These are phyloP conservation scores for Oncorhynchus clarkii DNA, from an alignment of 2,113 vertebrate species.

Conservation along the genomic window DNA sequence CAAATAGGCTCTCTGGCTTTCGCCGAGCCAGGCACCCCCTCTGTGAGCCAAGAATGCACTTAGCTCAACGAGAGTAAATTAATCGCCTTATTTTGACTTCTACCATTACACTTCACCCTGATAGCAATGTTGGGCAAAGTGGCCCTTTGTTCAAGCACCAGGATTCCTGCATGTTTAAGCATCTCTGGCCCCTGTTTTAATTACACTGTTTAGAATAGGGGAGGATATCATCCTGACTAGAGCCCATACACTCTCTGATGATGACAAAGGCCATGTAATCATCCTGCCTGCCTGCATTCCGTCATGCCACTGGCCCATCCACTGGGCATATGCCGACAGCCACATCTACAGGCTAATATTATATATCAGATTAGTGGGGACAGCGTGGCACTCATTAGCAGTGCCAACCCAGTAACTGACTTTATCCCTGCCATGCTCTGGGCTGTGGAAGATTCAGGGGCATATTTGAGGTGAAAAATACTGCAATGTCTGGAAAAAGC, in stretches of 20 bases:
- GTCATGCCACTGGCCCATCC: too few relatives aligned
- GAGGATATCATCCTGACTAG: slow-evolving; percentile 50
- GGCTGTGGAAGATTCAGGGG: too few relatives aligned
- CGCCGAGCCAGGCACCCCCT: slow-evolving; percentile 76
- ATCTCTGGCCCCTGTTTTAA: slow-evolving; percentile 65
- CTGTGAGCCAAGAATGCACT: slow-evolving; percentile 96
- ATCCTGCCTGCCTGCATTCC: slow-evolving; percentile 3
- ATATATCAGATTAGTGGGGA: too few relatives aligned
- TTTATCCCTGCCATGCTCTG: too few relatives aligned
- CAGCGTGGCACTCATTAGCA: too few relatives aligned
- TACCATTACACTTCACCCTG: slow-evolving; percentile 77
- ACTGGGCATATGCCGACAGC: background rate
- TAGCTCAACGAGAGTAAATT: slow-evolving; percentile 88
- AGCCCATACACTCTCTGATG: slow-evolving; percentile 5
- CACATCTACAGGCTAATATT: too few relatives aligned
- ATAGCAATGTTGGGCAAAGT: slow-evolving; percentile 72
- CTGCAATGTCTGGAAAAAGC: too few relatives aligned
- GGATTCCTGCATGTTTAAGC: slow-evolving; percentile 67
- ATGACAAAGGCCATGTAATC: slow-evolving; percentile 21
- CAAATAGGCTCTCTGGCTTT: slow-evolving; percentile 94
- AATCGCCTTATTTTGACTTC: slow-evolving; percentile 86
- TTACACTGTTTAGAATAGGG: slow-evolving; percentile 66
- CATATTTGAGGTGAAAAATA: too few relatives aligned
- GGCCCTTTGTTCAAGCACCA: slow-evolving; percentile 64
- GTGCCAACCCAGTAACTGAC: too few relatives aligned